phyloP scores from a whole-genome alignment of 1,140 invertebrate species.

The Heliothis virescens region DNA sequence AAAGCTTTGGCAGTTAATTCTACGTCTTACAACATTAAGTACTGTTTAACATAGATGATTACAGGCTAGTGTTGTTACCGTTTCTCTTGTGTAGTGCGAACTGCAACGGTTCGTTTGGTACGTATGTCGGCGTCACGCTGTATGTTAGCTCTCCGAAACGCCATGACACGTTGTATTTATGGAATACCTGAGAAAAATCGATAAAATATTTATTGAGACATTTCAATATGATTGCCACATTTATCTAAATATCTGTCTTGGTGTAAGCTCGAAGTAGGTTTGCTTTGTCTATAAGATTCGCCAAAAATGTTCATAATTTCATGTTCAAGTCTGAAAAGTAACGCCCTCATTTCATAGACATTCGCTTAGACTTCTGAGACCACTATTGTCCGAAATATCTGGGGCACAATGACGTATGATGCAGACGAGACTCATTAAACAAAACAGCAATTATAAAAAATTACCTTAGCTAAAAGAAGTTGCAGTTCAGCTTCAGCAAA shows the following conservation, averaged over 20 bases:
- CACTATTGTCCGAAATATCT: too few species aligned
- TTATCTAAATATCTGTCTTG: too few species aligned
- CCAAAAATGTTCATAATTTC: too few species aligned
- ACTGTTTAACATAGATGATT: slow-evolving; percentile 22
- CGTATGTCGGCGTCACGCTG: slow-evolving; percentile 90
- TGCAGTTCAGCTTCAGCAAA: slow-evolving; percentile 94
- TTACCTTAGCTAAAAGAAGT: slow-evolving; percentile 88
- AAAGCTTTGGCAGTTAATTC: slow-evolving; percentile 22
- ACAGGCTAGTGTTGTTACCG: slow-evolving; percentile 16
- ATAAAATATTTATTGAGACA: neutral
- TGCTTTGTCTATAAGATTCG: too few species aligned
- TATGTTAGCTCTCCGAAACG: slow-evolving; percentile 88
- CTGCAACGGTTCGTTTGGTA: slow-evolving; percentile 89
- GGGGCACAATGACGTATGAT: too few species aligned
- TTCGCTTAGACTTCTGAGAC: too few species aligned
- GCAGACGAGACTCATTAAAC: neutral
- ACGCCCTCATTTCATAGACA: too few species aligned
- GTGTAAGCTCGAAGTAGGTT: too few species aligned
- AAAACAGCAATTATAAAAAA: neutral
- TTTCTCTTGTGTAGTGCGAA: slow-evolving; percentile 85
- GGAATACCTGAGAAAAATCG: slow-evolving; percentile 86
- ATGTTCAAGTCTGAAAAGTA: too few species aligned
- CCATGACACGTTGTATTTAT: slow-evolving; percentile 89
- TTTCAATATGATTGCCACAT: too few species aligned
- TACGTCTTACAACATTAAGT: slow-evolving; percentile 4